These are phyloP conservation scores for Drosophila acutilabella DNA, from an alignment of 2,888 invertebrate genomes.

Conservation along the genomic window DNA sequence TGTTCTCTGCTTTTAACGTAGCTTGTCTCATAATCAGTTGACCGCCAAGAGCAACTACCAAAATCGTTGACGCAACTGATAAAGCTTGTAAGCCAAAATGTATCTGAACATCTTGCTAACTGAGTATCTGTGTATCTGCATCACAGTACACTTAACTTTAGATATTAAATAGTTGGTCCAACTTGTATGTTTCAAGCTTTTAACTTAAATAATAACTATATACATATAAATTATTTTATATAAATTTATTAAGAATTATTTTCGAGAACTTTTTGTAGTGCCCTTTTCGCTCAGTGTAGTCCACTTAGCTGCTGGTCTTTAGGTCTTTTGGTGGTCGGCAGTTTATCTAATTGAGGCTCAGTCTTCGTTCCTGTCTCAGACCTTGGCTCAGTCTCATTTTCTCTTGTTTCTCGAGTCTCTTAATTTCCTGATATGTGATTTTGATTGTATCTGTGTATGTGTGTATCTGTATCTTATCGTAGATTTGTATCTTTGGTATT, in stretches of 20 bases:
- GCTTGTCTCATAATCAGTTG: slow-evolving; percentile 37
- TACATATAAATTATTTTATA: neutral
- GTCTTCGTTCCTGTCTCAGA: slow-evolving; percentile 21
- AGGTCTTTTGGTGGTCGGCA: slow-evolving; percentile 66
- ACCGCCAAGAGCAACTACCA: slow-evolving; percentile 18
- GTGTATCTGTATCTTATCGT: slow-evolving; percentile 67
- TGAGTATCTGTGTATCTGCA: slow-evolving; percentile 15
- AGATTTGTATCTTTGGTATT: slow-evolving; percentile 72
- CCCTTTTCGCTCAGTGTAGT: slow-evolving; percentile 18
- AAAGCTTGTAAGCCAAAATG: slow-evolving; percentile 57
- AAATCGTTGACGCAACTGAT: slow-evolving; percentile 70
- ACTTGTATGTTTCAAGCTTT: too few species aligned
- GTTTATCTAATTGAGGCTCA: slow-evolving; percentile 66
- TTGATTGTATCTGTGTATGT: slow-evolving; percentile 26
- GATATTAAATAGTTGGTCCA: too few species aligned
- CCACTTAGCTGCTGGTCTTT: slow-evolving; percentile 30
- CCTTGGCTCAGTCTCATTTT: neutral
- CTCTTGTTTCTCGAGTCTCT: neutral
- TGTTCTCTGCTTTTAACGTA: neutral
- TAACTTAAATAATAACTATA: too few species aligned
- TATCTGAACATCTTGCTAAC: slow-evolving; percentile 40
- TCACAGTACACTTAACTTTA: slow-evolving; percentile 15
- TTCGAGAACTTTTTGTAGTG: neutral
- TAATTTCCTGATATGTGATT: slow-evolving; percentile 15
- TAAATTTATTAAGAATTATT: neutral